These are phyloP conservation scores for Matsumurasca onukii DNA, from an alignment of 1,140 invertebrate genomes.

Conservation along the genomic window DNA sequence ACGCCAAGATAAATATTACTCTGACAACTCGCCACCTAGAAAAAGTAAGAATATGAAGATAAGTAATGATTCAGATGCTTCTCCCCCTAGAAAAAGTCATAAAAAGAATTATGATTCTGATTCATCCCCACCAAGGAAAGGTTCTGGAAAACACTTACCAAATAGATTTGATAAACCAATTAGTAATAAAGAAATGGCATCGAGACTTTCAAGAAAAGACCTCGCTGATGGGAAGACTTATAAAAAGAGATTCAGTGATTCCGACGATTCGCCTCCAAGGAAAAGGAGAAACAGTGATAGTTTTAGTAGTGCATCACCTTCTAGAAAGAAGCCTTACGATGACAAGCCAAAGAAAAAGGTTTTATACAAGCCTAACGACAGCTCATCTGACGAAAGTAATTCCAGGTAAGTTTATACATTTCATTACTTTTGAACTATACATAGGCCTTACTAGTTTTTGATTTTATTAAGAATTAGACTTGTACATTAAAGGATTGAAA, in stretches of 20 bases:
- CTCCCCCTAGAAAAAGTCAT: constrained; percentile 27
- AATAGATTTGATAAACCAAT: too few species aligned
- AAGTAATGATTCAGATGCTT: constrained; percentile 32
- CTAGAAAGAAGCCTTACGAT: constrained; percentile 41
- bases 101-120: constrained; percentile 38
- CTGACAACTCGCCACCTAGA: constrained; percentile 24
- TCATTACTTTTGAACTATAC: too few species aligned
- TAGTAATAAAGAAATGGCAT: too few species aligned
- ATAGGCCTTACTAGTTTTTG: too few species aligned
- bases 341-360: constrained; percentile 33
- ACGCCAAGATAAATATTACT: background rate
- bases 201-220: constrained; percentile 21
- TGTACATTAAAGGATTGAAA: too few species aligned
- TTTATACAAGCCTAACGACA: constrained; percentile 19
- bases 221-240: background rate
- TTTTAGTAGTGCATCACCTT: constrained; percentile 46
- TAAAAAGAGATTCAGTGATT: constrained; percentile 37
- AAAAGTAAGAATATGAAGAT: constrained; percentile 22
- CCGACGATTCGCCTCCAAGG: constrained; percentile 45
- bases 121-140: constrained; percentile 40
- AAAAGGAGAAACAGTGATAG: constrained; percentile 35
- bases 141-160: too few species aligned
- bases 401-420: constrained; percentile 1
- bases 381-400: constrained; percentile 8
- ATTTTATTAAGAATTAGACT: too few species aligned